phyloP scores from a whole-genome alignment of 1,140 invertebrate genomes.

The Aricia agestis region DNA sequence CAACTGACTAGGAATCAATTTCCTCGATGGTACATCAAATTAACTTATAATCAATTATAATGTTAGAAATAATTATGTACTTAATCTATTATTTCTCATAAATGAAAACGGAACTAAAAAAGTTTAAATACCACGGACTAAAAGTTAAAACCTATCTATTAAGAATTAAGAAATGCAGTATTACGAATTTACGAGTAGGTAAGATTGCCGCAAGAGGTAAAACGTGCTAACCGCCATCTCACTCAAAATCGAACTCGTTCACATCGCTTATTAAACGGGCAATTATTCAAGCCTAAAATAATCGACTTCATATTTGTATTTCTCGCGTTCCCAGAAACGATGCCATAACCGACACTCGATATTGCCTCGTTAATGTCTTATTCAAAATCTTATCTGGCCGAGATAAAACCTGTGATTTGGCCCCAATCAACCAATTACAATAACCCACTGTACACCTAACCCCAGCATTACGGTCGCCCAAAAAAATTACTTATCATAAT shows the following conservation, averaged over 20 bases:
- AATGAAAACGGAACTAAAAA: no score
- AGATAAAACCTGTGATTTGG: conserved; percentile 17
- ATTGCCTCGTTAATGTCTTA: conserved; percentile 9
- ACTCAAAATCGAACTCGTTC: background rate
- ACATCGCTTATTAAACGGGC: background rate
- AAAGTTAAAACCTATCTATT: no score
- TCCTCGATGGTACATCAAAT: no score
- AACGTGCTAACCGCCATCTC: background rate
- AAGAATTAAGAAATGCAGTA: no score
- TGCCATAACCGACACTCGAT: background rate
- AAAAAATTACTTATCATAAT: conserved; percentile 33
- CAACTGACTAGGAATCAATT: no score
- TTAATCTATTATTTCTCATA: no score
- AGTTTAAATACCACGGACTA: no score
- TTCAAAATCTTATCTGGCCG: conserved; percentile 13
- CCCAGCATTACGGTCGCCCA: conserved; percentile 29
- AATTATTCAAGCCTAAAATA: background rate
- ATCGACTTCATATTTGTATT: background rate
- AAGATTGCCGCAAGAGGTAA: background rate
- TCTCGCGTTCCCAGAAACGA: background rate
- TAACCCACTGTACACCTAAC: conserved; percentile 37
- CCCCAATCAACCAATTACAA: conserved; percentile 36
- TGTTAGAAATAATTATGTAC: no score
- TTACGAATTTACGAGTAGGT: no score
- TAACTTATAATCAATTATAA: no score